A percentile compares a stretch with the other conserved stretches of the same genome.
Evolutionary conservation across 2,797 vertebrate genomes (phyloP).

Genomic region (Scyliorhinus canicula): DNA sequence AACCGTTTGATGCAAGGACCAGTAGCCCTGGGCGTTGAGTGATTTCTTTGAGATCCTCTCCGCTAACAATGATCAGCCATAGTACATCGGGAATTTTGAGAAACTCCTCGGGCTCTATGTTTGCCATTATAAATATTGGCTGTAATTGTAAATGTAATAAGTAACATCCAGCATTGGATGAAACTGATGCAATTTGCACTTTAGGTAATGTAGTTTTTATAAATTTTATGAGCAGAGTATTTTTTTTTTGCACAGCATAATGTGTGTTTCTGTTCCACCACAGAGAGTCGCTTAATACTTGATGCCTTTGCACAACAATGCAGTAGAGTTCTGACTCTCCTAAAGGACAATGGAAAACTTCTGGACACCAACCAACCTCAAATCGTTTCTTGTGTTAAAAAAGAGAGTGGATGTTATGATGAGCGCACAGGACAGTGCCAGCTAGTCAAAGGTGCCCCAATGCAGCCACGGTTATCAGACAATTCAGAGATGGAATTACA

Average conservation of each 20-base stretch:
- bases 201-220: background rate
- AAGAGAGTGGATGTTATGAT: conserved; percentile 67
- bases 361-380: conserved; percentile 72
- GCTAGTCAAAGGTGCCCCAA: conserved; percentile 61
- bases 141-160: background rate
- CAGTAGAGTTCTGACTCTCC: conserved; percentile 90
- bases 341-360: conserved; percentile 86
- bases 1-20: too few relatives aligned
- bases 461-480: conserved; percentile 63
- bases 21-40: too few relatives aligned
- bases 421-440: conserved; percentile 67
- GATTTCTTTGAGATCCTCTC: too few relatives aligned
- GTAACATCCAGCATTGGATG: background rate
- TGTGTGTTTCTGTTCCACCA: conserved; percentile 7
- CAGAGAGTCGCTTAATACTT: conserved; percentile 91
- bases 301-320: conserved; percentile 97
- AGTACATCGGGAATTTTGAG: background rate
- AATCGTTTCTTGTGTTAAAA: conserved; percentile 79
- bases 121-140: background rate
- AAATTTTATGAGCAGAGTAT: background rate
- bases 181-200: background rate
- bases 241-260: background rate
- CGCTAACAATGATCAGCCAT: background rate
- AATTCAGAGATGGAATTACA: conserved; percentile 72
- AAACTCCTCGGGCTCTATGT: background rate